Base-by-base conservation (phyloP, 2,888 invertebrate genomes). In the Prosapia bicincta region DNA sequence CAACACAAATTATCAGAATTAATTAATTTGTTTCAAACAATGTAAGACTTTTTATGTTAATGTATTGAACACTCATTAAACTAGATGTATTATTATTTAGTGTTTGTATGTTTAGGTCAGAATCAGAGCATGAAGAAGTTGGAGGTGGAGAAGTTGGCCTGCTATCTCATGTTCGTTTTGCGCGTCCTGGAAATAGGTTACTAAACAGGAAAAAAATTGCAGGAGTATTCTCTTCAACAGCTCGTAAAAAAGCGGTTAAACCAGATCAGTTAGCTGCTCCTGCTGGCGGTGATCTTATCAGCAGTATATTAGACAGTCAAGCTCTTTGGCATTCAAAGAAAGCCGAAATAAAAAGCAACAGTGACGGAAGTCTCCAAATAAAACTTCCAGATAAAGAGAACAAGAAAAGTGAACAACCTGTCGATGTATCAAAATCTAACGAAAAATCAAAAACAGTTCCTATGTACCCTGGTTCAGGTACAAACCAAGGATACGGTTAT, bases 231-330 rank as follows among this genome's bases (percentile, higher is more conserved):
- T 66, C 65, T 24, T 69, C 69, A 65, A 69, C 28, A 23, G 25
- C 69, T 28, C 0, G 24, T 7, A 69, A 30, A 24, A 69, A 66
- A 30, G 30, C 66, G 26, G n/a, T 74, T 15, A 74, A 74, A 38
- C 26, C 66, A 6, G 70, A 69, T 28, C 5, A 24, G 3, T n/a
- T 68, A 28, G 30, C 69, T 26, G 69, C 72, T 32, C 67, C 78
- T 1, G 74, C 79, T 2, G 76, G 80, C 0, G 75, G 84, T 1
- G 92, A 94, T 84, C 81, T 94, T 9, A 85, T 94, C 5, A 90
- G 89, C 30, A 89, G 88, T 81, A 93, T 94, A 80, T 85, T 94
- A 81, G 89, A 90, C 78, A 88, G 89, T 80, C 94, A 94, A 83
- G 88, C 90, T 71, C 86, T 90, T 77, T 89, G 93, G 85, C 91